phyloP scores from a whole-genome alignment of 2,797 vertebrate species.

The Chelon auratus region DNA sequence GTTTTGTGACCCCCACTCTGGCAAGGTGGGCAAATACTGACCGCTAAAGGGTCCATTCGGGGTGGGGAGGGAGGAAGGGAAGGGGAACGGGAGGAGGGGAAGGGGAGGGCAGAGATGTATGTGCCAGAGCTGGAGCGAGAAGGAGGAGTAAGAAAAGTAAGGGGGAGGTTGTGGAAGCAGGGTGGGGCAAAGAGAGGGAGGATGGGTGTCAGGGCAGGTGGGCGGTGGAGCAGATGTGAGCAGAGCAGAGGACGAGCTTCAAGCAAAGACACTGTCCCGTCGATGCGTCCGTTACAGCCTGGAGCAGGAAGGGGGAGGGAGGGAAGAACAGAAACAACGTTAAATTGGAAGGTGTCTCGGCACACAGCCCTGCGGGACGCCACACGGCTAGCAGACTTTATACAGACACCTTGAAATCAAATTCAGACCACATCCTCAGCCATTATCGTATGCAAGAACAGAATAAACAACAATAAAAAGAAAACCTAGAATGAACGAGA shows the following conservation, averaged over 20 bases:
- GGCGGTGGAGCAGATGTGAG: slow-evolving; percentile 77
- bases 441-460: no score
- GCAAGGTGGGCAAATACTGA: slow-evolving; percentile 59
- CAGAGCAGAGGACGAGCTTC: slow-evolving; percentile 78
- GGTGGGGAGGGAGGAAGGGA: not conserved
- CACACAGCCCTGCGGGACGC: slow-evolving; percentile 58
- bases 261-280: slow-evolving; percentile 81
- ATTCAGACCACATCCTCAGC: no score
- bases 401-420: slow-evolving; percentile 5
- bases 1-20: slow-evolving; percentile 59
- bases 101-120: slow-evolving; percentile 13
- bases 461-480: no score
- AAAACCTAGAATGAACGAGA: no score
- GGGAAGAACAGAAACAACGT: slow-evolving; percentile 72
- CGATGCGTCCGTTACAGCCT: slow-evolving; percentile 89
- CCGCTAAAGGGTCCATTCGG: slow-evolving; percentile 75
- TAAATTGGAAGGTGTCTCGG: slow-evolving; percentile 54
- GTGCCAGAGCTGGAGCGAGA: slow-evolving; percentile 52
- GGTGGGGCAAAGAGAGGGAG: slow-evolving; percentile 51
- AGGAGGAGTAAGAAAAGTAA: slow-evolving; percentile 30
- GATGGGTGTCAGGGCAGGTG: slow-evolving; percentile 35
- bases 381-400: slow-evolving; percentile 43
- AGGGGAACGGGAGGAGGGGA: no score
- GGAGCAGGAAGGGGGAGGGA: slow-evolving; percentile 74
- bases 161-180: slow-evolving; percentile 53